These are phyloP conservation scores for Blennius ocellaris DNA, from an alignment of 2,113 vertebrate genomes.

Conservation along the genomic window DNA sequence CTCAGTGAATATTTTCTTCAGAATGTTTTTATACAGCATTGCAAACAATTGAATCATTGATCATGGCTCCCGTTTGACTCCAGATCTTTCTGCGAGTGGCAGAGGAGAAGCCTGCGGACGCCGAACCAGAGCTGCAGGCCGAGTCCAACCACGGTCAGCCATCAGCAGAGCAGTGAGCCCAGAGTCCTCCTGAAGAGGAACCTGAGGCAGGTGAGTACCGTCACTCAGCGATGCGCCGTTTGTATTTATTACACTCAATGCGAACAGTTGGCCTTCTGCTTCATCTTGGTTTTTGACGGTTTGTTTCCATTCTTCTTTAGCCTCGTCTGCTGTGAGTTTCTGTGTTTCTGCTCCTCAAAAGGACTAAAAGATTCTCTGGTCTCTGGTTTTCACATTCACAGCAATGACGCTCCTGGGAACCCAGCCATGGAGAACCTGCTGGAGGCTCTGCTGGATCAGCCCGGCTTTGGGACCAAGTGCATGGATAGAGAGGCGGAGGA, in stretches of 20 bases:
- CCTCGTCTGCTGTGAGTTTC: not conserved
- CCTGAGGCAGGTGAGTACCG: constrained; percentile 60
- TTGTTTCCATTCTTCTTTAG: constrained; percentile 37
- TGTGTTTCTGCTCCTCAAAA: not conserved
- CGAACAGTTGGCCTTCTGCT: constrained; percentile 2
- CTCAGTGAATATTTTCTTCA: not conserved
- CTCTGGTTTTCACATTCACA: constrained; percentile 58
- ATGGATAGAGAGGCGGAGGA: constrained; percentile 63
- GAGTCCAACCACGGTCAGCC: constrained; percentile 21
- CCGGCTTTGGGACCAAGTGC: constrained; percentile 84
- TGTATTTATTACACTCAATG: constrained; percentile 8
- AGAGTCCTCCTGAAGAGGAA: constrained; percentile 53
- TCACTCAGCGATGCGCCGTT: not conserved
- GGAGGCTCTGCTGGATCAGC: constrained; percentile 80
- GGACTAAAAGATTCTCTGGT: not conserved
- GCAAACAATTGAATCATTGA: not conserved
- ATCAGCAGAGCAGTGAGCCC: constrained; percentile 14
- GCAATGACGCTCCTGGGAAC: constrained; percentile 85
- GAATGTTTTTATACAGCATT: not conserved
- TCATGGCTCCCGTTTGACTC: not conserved
- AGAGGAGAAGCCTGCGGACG: constrained; percentile 70
- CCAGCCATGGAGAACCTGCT: constrained; percentile 73
- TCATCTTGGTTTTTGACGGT: constrained; percentile 37
- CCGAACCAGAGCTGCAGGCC: constrained; percentile 51
- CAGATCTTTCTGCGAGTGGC: constrained; percentile 93